phyloP scores from a whole-genome alignment of 2,888 invertebrate genomes.

The Agrochola lychnidis region DNA sequence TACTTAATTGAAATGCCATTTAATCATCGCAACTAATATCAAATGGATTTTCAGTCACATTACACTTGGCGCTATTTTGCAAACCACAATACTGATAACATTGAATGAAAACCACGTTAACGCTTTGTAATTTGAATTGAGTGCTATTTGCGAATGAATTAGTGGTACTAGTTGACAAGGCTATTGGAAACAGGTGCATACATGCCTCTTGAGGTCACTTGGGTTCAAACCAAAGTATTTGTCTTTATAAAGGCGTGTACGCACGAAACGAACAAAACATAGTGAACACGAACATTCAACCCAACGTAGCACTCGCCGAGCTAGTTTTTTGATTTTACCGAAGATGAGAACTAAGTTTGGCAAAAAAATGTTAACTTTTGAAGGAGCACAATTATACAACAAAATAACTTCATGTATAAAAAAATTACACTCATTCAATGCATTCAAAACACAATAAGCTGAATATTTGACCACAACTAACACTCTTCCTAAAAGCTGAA shows the following conservation, averaged over 20 bases:
- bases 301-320: no score
- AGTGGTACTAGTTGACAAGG: not conserved
- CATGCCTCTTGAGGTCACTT: not conserved
- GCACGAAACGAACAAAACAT: no score
- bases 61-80: slow-evolving; percentile 2
- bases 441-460: no score
- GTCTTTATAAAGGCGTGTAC: not conserved
- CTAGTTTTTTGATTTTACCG: no score
- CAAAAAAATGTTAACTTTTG: no score
- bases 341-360: no score
- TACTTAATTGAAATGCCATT: not conserved
- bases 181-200: not conserved
- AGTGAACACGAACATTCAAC: no score
- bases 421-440: no score
- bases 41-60: slow-evolving; percentile 5
- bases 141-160: slow-evolving; percentile 10
- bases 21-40: slow-evolving; percentile 20
- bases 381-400: no score
- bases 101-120: slow-evolving; percentile 17
- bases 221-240: not conserved
- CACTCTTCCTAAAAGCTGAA: no score
- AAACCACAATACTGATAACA: slow-evolving; percentile 34
- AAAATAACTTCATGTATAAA: no score
- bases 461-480: no score
- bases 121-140: slow-evolving; percentile 22